phyloP scores from a whole-genome alignment of 1,140 invertebrate genomes.

The Ostrea denselamellosa region DNA sequence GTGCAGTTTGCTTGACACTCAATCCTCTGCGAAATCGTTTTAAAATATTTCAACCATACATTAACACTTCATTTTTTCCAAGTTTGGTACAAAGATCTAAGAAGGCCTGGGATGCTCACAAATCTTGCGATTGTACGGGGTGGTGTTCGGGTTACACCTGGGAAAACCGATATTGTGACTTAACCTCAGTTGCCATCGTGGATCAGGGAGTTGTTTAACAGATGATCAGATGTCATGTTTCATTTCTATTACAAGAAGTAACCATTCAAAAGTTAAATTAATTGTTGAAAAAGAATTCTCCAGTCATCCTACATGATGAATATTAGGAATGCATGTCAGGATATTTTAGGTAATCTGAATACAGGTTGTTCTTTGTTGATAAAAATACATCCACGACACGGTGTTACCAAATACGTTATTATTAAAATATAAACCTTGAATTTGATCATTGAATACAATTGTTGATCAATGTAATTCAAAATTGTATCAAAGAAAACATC shows the following conservation, averaged over 20 bases:
- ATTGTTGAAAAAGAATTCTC: neutral
- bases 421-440: neutral
- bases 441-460: neutral
- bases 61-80: slow-evolving; percentile 38
- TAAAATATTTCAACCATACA: slow-evolving; percentile 35
- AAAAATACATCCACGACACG: neutral
- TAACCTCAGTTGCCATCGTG: neutral
- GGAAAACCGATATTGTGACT: neutral
- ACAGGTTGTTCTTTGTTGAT: neutral
- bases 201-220: slow-evolving; percentile 3
- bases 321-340: slow-evolving; percentile 24
- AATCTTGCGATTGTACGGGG: neutral
- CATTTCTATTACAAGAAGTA: slow-evolving; percentile 22
- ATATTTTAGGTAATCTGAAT: neutral
- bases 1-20: slow-evolving; percentile 17
- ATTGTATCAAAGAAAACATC: neutral
- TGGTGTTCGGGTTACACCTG: neutral
- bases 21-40: slow-evolving; percentile 39
- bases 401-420: neutral
- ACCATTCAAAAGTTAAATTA: slow-evolving; percentile 1
- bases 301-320: neutral
- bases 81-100: slow-evolving; percentile 35
- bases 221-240: slow-evolving; percentile 28
- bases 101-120: neutral
- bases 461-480: too few species aligned